Percentiles rank a stretch among this genome's conserved stretches.
Evolutionary conservation across 2,113 vertebrate genomes (phyloP).

Genomic region (Rhodinocichla rosea): DNA sequence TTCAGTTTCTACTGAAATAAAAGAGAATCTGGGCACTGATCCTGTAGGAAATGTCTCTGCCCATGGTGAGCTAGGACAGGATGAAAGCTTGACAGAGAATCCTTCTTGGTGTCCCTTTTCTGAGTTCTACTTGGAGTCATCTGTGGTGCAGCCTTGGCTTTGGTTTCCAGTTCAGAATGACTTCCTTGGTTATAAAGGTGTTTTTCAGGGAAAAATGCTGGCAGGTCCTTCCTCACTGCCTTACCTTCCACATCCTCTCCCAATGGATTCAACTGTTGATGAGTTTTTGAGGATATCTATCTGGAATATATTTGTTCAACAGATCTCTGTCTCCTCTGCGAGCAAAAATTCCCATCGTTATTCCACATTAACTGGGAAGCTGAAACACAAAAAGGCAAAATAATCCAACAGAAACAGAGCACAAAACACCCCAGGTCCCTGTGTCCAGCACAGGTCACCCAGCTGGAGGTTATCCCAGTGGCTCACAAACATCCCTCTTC

Average conservation of each 20-base stretch:
- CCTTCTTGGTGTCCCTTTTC: background rate
- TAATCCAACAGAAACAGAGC: background rate
- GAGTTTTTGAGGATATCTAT: background rate
- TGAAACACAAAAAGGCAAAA: background rate
- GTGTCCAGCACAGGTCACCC: background rate
- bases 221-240: background rate
- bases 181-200: background rate
- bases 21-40: background rate
- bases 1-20: background rate
- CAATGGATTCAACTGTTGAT: fast-evolving
- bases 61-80: background rate
- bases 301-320: background rate
- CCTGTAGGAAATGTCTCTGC: background rate
- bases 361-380: background rate
- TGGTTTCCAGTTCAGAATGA: background rate
- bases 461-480: background rate
- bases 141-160: background rate
- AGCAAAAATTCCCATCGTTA: background rate
- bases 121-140: background rate
- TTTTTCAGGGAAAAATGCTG: background rate
- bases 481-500: background rate
- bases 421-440: background rate
- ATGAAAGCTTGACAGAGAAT: background rate
- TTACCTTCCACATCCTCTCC: background rate
- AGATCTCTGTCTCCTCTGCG: background rate